Evolutionary conservation across 92 coral and sea anemone species (phyloP), one percentile per base, ranked within the genome.

Genomic region (Porites rus): DNA sequence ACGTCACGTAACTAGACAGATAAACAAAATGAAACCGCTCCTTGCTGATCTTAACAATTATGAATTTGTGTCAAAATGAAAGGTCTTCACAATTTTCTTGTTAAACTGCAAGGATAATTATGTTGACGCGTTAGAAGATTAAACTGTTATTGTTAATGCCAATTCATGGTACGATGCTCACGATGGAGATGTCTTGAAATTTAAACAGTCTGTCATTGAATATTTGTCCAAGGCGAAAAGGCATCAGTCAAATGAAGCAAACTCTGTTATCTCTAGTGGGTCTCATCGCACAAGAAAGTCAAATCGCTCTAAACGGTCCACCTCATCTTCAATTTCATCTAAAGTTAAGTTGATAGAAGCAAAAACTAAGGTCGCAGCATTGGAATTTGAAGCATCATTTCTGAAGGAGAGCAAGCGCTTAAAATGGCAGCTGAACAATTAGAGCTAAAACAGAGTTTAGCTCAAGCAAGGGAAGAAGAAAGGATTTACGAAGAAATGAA

Each of bases 21-120:
- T 88, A 63, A 88, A 88, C 51, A 89, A 76, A 83, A 84, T 89
- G 56, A 79, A 68, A 69, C 89, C 89, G 8, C 76, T 85, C 4
- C 78, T 85, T 24, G 21, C 28, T 52, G 63, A 79, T 69, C 20
- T 85, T 63, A 54, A 62, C 74, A 85, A 85, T 63, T 22, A 19
- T 60, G 81, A 89, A 21, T 81, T 89, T 84, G 85, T 85, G 73
- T 79, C 74, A 58, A 77, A 85, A 79, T 77, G 67, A 76, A 78
- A 63, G 89, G 61, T 76, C 72, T 28, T 1, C 62, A 85, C 3
- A 79, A 66, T 25, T 65, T 87, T 10, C 76, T 80, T 70, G 66
- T 17, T 1, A 3, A 28, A 72, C 56, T 85, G 70, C 91, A 81
- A 65, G 64, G 80, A 87, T 67, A 79, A 80, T 69, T 69, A 81